Evolutionary conservation across 23 tunicate species (phyloP).

Genomic region (Clavelina lepadiformis): DNA sequence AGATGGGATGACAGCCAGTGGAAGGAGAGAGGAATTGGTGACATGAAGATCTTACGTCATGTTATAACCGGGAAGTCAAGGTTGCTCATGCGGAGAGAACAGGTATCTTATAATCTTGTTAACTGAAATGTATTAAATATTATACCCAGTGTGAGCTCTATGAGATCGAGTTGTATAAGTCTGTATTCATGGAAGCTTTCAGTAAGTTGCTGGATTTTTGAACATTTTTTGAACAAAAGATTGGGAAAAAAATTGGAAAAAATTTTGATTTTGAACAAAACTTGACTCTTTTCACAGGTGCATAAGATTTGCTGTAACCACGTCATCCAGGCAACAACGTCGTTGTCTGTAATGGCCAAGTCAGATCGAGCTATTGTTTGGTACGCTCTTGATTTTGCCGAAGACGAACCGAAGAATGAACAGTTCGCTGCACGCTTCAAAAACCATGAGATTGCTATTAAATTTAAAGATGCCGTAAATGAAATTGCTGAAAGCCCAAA

Average conservation of each 20-base stretch:
- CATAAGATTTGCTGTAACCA: constrained; percentile 94
- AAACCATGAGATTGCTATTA: constrained; percentile 54
- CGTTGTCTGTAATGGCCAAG: constrained; percentile 28
- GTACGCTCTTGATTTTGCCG: constrained; percentile 87
- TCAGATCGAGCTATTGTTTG: constrained; percentile 78
- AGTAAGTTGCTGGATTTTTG: too few relatives aligned
- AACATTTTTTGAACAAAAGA: too few relatives aligned
- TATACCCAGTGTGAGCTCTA: too few relatives aligned
- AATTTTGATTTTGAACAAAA: too few relatives aligned
- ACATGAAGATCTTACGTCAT: constrained; percentile 66
- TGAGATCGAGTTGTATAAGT: too few relatives aligned
- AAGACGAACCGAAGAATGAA: constrained; percentile 57
- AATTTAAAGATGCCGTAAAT: constrained; percentile 50
- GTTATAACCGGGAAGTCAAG: constrained; percentile 45
- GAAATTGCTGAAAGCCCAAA: too few relatives aligned
- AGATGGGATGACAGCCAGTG: constrained; percentile 64
- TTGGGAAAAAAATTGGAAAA: too few relatives aligned
- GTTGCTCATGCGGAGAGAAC: constrained; percentile 91
- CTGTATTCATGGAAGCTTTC: too few relatives aligned
- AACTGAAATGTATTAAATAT: too few relatives aligned
- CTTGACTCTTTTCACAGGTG: constrained; percentile 56
- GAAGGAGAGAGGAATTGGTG: constrained; percentile 93
- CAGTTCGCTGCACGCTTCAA: constrained; percentile 77
- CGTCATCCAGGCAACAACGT: constrained; percentile 9
- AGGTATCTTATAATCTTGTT: too few relatives aligned